phyloP scores from a whole-genome alignment of 2,888 invertebrate species.

The Meteorus cinctellus region DNA sequence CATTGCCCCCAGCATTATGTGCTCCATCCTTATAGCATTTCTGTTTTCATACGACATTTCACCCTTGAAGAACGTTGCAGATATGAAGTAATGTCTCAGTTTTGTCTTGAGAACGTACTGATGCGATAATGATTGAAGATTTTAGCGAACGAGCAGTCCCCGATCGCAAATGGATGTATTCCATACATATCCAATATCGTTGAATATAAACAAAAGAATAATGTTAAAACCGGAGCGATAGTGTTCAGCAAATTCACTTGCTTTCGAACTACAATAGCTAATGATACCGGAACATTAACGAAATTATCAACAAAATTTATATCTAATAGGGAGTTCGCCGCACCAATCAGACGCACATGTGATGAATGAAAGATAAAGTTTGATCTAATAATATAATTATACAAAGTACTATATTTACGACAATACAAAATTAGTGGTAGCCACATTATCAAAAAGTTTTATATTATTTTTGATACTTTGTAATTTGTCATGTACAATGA shows the following conservation, averaged over 20 bases:
- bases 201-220: too few species aligned
- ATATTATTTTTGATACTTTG: neutral
- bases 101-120: neutral
- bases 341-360: slow-evolving; percentile 42
- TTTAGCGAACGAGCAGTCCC: slow-evolving; percentile 46
- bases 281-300: slow-evolving; percentile 39
- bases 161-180: slow-evolving; percentile 53
- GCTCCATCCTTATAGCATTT: slow-evolving; percentile 58
- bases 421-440: neutral
- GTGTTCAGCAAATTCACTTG: neutral
- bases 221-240: slow-evolving; percentile 16
- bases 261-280: neutral
- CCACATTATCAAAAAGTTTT: neutral
- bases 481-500: neutral
- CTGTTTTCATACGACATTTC: slow-evolving; percentile 59
- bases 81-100: slow-evolving; percentile 54
- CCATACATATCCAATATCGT: too few species aligned
- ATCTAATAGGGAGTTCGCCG: slow-evolving; percentile 30
- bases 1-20: slow-evolving; percentile 41
- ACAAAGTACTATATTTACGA: neutral
- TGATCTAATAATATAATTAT: neutral
- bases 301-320: slow-evolving; percentile 46
- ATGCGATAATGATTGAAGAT: neutral
- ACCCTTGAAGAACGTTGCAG: slow-evolving; percentile 59
- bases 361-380: slow-evolving; percentile 38